Conservation (phyloP, 2,113 vertebrate species). For the Mirounga angustirostris region DNA sequence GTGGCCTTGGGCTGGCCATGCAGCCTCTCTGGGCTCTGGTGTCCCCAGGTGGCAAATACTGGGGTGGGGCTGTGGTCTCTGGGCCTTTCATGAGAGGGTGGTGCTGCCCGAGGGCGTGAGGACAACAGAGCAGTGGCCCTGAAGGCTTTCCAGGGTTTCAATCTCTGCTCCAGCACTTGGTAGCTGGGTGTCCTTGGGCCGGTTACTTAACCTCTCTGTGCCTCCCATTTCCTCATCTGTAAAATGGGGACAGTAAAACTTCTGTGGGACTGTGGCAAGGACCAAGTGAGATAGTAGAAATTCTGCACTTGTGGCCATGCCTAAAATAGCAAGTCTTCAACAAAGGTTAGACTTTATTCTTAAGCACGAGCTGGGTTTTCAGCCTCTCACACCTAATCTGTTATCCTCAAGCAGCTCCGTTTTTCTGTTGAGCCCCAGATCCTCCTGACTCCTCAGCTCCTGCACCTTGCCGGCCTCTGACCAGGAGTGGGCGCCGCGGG, state of each 20-base stretch:
- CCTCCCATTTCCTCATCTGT: neutral
- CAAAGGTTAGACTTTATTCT: neutral
- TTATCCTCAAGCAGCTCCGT: neutral
- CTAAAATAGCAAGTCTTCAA: neutral
- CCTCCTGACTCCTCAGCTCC: neutral
- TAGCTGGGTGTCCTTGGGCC: neutral
- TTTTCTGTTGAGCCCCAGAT: neutral
- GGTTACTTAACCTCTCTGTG: neutral
- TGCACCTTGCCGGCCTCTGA: neutral
- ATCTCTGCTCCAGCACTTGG: neutral
- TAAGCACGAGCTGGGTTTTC: neutral
- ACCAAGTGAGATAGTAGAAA: neutral
- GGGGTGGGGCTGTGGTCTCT: neutral
- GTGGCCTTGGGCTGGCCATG: neutral
- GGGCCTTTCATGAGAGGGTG: neutral
- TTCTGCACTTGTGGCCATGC: rapidly evolving
- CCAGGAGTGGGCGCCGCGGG: rapidly evolving
- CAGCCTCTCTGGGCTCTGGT: neutral
- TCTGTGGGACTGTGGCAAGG: neutral
- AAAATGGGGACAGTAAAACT: neutral
- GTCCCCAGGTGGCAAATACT: rapidly evolving
- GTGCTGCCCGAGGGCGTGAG: neutral
- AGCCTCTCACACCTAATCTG: neutral
- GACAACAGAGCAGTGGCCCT: neutral
- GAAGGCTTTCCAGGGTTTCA: neutral